Evolutionary conservation across 1,140 invertebrate genomes (phyloP).

Genomic region (Bombus cullumanus): DNA sequence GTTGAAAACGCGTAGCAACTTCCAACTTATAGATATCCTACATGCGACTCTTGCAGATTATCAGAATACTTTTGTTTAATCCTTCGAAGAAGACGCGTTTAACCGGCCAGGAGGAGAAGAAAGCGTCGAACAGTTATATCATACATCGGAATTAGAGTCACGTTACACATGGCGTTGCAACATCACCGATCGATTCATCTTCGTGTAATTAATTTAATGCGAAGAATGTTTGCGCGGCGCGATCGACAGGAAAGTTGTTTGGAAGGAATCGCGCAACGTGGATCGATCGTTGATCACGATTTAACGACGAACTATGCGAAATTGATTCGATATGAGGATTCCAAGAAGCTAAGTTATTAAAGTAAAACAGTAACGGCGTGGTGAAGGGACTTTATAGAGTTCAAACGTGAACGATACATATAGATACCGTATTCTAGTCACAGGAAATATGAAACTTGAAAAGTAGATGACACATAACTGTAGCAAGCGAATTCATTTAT

Average conservation of each 20-base stretch:
- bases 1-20: too few species aligned
- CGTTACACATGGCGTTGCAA: conserved; percentile 1
- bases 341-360: background rate
- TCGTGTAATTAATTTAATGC: conserved; percentile 23
- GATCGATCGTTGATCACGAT: background rate
- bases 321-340: background rate
- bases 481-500: too few species aligned
- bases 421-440: too few species aligned
- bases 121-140: background rate
- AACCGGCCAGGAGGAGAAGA: background rate
- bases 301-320: background rate
- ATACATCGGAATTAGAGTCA: conserved; percentile 6
- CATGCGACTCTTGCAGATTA: background rate
- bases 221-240: background rate
- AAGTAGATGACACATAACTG: too few species aligned
- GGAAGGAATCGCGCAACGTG: background rate
- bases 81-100: conserved; percentile 3
- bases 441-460: too few species aligned
- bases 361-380: background rate
- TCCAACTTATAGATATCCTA: too few species aligned
- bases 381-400: too few species aligned
- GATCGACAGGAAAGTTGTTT: background rate
- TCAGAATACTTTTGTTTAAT: background rate
- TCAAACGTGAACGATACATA: too few species aligned
- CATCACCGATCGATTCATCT: background rate